These are phyloP conservation scores for Cyphomyrus discorhynchus DNA, from an alignment of 2,113 vertebrate genomes.

Conservation along the genomic window DNA sequence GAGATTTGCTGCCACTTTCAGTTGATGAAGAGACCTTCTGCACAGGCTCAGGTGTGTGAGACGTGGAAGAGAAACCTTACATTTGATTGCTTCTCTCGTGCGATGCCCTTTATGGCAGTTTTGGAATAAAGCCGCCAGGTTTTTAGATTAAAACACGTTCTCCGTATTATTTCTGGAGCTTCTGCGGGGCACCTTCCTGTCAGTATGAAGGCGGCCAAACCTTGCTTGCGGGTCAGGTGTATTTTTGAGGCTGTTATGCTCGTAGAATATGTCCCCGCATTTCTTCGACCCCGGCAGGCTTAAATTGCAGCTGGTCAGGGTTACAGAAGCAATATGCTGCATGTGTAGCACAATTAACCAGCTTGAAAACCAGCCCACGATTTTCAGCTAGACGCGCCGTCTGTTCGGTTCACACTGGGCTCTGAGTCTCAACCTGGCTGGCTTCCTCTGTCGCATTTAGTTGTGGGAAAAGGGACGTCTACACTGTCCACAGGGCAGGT, in stretches of 20 bases:
- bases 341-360: neutral
- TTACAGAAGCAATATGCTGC: neutral
- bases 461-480: neutral
- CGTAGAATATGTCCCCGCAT: neutral
- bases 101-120: neutral
- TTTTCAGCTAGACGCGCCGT: neutral
- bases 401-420: neutral
- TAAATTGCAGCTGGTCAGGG: neutral
- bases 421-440: neutral
- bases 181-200: neutral
- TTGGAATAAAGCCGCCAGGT: neutral
- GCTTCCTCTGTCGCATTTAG: neutral
- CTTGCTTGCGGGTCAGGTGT: neutral
- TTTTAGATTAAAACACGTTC: neutral
- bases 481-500: neutral
- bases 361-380: neutral
- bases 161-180: neutral
- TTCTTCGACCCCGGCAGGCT: neutral
- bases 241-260: neutral
- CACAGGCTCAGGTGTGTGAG: neutral
- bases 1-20: neutral
- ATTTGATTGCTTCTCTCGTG: neutral
- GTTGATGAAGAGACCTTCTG: neutral
- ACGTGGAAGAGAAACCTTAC: neutral
- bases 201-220: neutral